Base-by-base conservation (phyloP, 2,888 invertebrate species). In the Anoncus sp. region DNA sequence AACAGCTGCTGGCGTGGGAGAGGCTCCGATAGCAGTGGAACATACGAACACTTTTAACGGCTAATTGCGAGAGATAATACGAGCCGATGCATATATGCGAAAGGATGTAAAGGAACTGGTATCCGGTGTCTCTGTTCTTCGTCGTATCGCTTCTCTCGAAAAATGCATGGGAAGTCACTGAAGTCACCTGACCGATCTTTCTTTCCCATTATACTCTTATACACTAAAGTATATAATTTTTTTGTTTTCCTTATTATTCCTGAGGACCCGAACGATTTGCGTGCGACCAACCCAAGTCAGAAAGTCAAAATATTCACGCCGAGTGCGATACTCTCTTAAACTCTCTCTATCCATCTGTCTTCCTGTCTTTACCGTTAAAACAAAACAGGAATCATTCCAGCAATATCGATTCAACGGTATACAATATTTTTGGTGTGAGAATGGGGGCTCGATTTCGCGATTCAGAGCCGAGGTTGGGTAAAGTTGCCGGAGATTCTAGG, bases 161-260 rank as follows among this genome's bases (percentile, higher is more conserved):
- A 87, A 87, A 87, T 87, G 85, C 87, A 86, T 89, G 89, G 87
- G 89, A 89, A 89, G 86, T 85, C 62, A 79, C 82, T 70, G 75
- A 57, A 69, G 71, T 82, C 83, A 81, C 79, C 81, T 82, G 83
- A 81, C 82, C 83, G 79, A 81, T 75, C 71, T 74, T 69, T 82
- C 74, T 62, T 53, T 67, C 43, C 55, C 53, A 71, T 59, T 72
- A 59, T 72, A 67, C 60, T 59, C 40, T 65, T 57, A 53, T 59
- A 24, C 24, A 67, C 49, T 20, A 53, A 62, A 62, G 55, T 53
- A 53, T 59, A 72, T 16, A 22, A n/a, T n/a, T 69, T 51, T 66
- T 31, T 65, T 67, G 31, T 53, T 72, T 59, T 69, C 62, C n/a
- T 60, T 55, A 49, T 51, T 71, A 71, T 75, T 71, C 27, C 53